Evolutionary conservation across 2,888 invertebrate genomes (phyloP), one percentile per base, ranked within the genome.

Genomic region (Folsomia candida): DNA sequence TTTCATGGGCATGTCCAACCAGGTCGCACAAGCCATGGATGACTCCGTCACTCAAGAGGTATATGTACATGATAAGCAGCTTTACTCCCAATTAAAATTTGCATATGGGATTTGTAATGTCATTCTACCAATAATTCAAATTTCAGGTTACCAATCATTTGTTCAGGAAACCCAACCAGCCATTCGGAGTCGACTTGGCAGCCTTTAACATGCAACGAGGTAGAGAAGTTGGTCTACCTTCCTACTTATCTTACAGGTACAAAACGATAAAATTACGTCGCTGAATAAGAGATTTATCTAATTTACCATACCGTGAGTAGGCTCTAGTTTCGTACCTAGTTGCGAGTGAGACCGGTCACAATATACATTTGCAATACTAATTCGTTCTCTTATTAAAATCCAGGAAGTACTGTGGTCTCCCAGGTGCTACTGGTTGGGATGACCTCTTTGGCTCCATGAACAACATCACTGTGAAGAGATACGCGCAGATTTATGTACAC

Each of bases 11-110:
- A 85, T 94, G 76, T 91, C 93, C 90, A 94, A 94, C 83, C 94
- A 95, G 86, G 93, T 94, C 25, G 93, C 94, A 1, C 94, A 94
- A 83, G 93, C 94, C 81, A 94, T 94, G 92, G 95, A 95, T 82
- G 94, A 94, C 83, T 94, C 93, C 0, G 93, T 95, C 77, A 94
- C 94, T 0, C 86, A 86, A 81, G 87, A 87, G 82, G 62, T 62
- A 62, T 62, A n/a, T 26, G 22, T 57, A 6, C 9, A 47, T 11
- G 18, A 47, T 11, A 9, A 11, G 18, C 9, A 47, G 47, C 47
- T n/a, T n/a, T n/a, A n/a, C n/a, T n/a, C n/a, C n/a, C n/a, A n/a
- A n/a, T n/a, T n/a, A n/a, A n/a, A n/a, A n/a, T n/a, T n/a, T n/a
- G n/a, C n/a, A n/a, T n/a, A n/a, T n/a, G n/a, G n/a, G n/a, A n/a